Evolutionary conservation across 2,113 vertebrate species (phyloP).

Genomic region (Atractosteus spatula): DNA sequence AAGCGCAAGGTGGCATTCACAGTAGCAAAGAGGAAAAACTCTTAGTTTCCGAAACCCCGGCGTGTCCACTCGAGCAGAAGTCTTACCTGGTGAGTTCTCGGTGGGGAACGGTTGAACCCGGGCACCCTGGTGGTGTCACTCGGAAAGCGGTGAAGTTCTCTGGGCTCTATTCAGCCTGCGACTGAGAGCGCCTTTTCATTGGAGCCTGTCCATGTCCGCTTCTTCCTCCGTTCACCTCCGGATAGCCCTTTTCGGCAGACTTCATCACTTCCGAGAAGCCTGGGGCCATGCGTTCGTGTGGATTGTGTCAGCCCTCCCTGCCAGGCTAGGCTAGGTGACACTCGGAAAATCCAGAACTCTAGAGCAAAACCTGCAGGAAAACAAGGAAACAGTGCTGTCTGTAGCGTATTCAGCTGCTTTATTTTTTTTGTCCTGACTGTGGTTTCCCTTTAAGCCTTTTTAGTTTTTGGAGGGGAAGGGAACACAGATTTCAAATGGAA

Average conservation of each 20-base stretch:
- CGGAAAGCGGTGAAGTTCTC: neutral
- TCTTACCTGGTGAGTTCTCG: constrained; percentile 35
- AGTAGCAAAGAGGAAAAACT: too few species aligned
- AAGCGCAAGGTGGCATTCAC: too few species aligned
- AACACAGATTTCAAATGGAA: constrained; percentile 44
- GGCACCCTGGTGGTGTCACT: constrained; percentile 1
- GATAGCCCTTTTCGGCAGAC: constrained; percentile 29
- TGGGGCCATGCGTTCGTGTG: constrained; percentile 30
- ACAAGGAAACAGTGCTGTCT: neutral
- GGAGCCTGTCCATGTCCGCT: constrained; percentile 24
- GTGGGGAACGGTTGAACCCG: neutral
- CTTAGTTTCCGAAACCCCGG: too few species aligned
- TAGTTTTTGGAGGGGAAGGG: constrained; percentile 34
- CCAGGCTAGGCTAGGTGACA: neutral
- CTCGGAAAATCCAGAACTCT: neutral
- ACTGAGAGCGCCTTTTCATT: constrained; percentile 13
- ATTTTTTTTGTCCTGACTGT: neutral
- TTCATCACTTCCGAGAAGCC: constrained; percentile 31
- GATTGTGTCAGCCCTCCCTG: neutral
- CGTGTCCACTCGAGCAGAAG: too few species aligned
- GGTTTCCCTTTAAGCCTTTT: neutral
- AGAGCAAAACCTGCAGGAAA: neutral
- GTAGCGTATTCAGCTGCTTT: neutral
- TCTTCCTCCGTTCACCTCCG: constrained; percentile 27
- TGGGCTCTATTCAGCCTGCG: constrained; percentile 33